These are phyloP conservation scores for Melanocharis versteri DNA, from an alignment of 2,113 vertebrate genomes.

Conservation along the genomic window DNA sequence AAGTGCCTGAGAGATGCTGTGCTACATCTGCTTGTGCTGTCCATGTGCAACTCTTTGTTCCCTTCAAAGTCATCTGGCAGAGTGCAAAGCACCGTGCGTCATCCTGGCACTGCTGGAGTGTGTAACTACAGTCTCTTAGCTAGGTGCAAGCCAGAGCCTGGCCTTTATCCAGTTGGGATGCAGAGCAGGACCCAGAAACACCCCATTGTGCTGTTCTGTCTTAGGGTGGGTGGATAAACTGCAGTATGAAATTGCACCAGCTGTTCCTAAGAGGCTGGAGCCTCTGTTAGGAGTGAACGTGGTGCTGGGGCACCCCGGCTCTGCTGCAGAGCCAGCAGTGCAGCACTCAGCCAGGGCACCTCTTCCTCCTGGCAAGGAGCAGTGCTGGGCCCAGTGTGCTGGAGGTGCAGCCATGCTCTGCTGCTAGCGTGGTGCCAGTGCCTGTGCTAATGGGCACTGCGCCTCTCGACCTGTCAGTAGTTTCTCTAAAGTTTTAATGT, in stretches of 20 bases:
- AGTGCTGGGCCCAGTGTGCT: not conserved
- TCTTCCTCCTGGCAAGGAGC: rapidly evolving
- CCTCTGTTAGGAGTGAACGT: rapidly evolving
- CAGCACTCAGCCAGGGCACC: rapidly evolving
- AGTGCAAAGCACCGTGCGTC: not conserved
- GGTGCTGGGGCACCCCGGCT: not conserved
- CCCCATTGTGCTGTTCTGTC: not conserved
- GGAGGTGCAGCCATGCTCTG: not conserved
- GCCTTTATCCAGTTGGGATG: not conserved
- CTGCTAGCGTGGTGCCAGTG: rapidly evolving
- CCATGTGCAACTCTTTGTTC: not conserved
- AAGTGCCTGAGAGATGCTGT: not conserved
- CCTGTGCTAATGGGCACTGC: rapidly evolving
- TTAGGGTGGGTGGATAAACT: not conserved
- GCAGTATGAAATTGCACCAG: not conserved
- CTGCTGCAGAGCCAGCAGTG: not conserved
- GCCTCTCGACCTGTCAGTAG: not conserved
- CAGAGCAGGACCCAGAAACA: not conserved
- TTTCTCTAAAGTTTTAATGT: not conserved
- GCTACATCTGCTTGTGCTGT: not conserved
- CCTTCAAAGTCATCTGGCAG: not conserved
- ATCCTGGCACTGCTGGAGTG: not conserved
- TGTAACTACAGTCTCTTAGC: not conserved
- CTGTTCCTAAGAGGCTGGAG: not conserved
- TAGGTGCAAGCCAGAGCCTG: not conserved